Evolutionary conservation across 2,113 vertebrate genomes (phyloP), one percentile per base, ranked within the genome.

Genomic region (Lasiurus cinereus): DNA sequence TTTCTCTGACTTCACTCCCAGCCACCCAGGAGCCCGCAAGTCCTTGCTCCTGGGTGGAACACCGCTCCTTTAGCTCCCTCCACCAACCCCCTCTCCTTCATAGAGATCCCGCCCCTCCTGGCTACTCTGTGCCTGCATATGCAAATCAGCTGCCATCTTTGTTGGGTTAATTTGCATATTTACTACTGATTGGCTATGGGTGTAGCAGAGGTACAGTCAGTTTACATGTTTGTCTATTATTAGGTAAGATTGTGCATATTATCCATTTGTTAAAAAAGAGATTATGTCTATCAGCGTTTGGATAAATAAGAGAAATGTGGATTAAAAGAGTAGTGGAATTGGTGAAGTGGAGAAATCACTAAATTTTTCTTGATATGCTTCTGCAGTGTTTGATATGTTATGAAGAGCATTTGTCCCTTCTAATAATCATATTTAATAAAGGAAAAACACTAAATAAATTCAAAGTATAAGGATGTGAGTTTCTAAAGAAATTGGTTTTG

Each of bases 371-470:
- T 86, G 16, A 6, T 87, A 59, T 92, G 14, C 80, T 94, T 76
- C 69, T 93, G 6, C 1, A 73, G 12, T 84, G 24, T 90, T 74
- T 74, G 39, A 64, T 67, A 91, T 92, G 46, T 78, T 95, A 52
- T 92, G 36, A 82, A 89, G 52, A 69, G 0, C 27, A 80, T 93
- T 72, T 91, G 66, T 77, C 39, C 24, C 33, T 95, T 83, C 14
- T 76, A 74, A 46, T 66, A 91, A 62, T 93, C 18, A 88, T 43
- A 64, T 88, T 76, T 88, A 93, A 66, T 83, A 11, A 93, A 87
- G 29, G 50, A 90, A 93, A 93, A 82, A 90, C 76, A 54, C 46
- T 92, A 90, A 66, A 22, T 70, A 89, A 50, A 82, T 73, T 92
- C 24, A 76, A 88, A 94, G 50, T 74, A 78, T 86, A 36, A 94